Evolutionary conservation across 1,140 invertebrate genomes (phyloP).

Genomic region (Cyclina sinensis): DNA sequence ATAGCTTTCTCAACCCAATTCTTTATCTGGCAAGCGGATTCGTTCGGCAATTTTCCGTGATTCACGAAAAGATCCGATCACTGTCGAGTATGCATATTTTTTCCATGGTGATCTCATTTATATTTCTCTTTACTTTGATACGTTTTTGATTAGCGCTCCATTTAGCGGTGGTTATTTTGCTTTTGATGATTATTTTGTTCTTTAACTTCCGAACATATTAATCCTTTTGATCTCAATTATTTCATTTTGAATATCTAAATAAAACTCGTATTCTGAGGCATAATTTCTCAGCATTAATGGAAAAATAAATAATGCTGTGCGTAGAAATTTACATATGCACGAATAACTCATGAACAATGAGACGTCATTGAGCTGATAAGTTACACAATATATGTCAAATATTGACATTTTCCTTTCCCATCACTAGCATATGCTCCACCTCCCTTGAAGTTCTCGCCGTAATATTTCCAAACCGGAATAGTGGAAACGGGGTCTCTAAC

Average conservation of each 20-base stretch:
- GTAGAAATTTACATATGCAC: slow-evolving; percentile 14
- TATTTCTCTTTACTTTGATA: neutral
- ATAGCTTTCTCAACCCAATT: neutral
- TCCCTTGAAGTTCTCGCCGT: neutral
- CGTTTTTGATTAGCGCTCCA: slow-evolving; percentile 33
- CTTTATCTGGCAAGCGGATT: neutral
- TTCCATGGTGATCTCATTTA: neutral
- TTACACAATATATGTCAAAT: neutral
- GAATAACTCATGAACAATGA: neutral
- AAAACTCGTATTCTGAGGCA: neutral
- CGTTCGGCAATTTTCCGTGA: neutral
- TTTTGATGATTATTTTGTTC: neutral
- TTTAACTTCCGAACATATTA: neutral
- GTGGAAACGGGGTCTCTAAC: slow-evolving; percentile 43
- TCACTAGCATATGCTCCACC: neutral
- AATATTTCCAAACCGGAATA: neutral
- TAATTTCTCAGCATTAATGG: slow-evolving; percentile 2
- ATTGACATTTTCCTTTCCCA: neutral
- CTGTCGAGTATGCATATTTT: neutral
- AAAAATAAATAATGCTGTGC: slow-evolving; percentile 15
- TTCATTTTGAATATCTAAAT: neutral
- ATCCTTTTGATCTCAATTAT: neutral
- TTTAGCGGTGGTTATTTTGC: neutral
- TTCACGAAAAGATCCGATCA: neutral
- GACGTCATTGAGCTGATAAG: slow-evolving; percentile 20